These are phyloP conservation scores for Leptobrachium ailaonicum DNA, from an alignment of 2,113 vertebrate species.

Conservation along the genomic window DNA sequence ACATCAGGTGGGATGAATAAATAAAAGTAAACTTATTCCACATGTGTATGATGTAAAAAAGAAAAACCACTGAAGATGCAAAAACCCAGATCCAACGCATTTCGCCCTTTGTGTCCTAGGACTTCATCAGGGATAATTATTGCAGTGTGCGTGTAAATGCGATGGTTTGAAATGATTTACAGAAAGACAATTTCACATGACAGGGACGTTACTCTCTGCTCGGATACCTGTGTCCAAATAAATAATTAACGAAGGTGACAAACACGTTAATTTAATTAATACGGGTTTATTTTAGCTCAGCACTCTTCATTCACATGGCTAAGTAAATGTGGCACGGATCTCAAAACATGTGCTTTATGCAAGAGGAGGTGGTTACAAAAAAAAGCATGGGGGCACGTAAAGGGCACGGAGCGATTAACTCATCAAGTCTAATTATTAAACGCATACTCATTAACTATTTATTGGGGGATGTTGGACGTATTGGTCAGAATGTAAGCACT, in stretches of 20 bases:
- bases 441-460: slow-evolving; percentile 47
- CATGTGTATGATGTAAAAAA: no score
- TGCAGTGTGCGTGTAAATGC: no score
- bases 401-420: slow-evolving; percentile 37
- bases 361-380: neutral
- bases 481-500: slow-evolving; percentile 16
- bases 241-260: neutral
- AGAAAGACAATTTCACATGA: no score
- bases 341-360: neutral
- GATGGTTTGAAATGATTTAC: no score
- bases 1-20: no score
- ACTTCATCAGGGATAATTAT: no score
- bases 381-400: slow-evolving; percentile 10
- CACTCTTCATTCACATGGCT: no score
- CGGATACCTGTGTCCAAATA: neutral
- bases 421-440: slow-evolving; percentile 45
- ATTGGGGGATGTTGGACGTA: slow-evolving; percentile 12
- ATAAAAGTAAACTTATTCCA: no score
- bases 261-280: neutral
- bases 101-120: no score
- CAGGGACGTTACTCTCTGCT: no score
- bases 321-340: neutral
- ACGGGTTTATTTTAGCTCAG: neutral
- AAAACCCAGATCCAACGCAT: no score
- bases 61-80: no score